Evolutionary conservation across 2,888 invertebrate species (phyloP).

Genomic region (Drosophila trichaetosa): DNA sequence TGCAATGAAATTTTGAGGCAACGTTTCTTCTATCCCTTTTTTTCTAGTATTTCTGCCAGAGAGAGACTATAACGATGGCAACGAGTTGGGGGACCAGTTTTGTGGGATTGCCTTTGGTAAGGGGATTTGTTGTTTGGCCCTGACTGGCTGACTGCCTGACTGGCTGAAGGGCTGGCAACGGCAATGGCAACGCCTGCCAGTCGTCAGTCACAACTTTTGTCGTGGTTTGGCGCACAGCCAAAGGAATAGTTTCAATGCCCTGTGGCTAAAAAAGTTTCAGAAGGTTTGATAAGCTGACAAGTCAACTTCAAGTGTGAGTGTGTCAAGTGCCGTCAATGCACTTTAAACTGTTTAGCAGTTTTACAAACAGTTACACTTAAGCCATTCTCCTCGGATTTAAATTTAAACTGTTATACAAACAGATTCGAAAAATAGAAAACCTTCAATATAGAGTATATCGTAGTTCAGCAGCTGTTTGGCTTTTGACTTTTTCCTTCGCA

Average conservation of each 20-base stretch:
- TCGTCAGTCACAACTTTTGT: conserved; percentile 80
- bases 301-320: neutral
- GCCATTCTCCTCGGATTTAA: neutral
- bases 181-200: conserved; percentile 66
- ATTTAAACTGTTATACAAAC: conserved; percentile 5
- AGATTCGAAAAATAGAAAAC: neutral
- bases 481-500: conserved; percentile 17
- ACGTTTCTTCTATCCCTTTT: conserved; percentile 27
- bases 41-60: conserved; percentile 35
- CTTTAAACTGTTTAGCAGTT: neutral
- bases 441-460: conserved; percentile 5
- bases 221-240: conserved; percentile 74
- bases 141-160: conserved; percentile 27
- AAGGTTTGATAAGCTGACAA: conserved; percentile 27
- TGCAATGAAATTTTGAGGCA: conserved; percentile 80
- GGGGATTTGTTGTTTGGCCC: conserved; percentile 38
- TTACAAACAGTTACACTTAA: conserved; percentile 1
- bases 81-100: conserved; percentile 43
- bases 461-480: conserved; percentile 7
- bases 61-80: conserved; percentile 60
- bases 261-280: conserved; percentile 11
- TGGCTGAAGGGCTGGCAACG: conserved; percentile 30
- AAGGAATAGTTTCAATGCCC: conserved; percentile 58
- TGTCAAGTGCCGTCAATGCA: neutral
- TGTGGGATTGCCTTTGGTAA: conserved; percentile 30